Conservation (phyloP, 1,140 invertebrate genomes). For the Rhynchophorus ferrugineus region DNA sequence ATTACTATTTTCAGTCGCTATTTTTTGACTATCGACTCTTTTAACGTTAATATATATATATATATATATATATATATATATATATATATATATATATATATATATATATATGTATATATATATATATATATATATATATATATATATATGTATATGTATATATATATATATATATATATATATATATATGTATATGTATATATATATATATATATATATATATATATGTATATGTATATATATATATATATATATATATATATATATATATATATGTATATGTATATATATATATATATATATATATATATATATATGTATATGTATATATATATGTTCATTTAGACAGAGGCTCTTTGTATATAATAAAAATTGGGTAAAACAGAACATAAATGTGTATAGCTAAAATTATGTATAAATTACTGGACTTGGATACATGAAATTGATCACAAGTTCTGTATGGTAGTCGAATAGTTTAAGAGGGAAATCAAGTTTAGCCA, state of each 20-base stretch:
- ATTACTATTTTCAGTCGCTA: too few relatives aligned
- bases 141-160: constrained; percentile 3
- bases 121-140: constrained; percentile 6
- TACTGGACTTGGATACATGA: too few relatives aligned
- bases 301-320: constrained; percentile 4
- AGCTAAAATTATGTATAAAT: too few relatives aligned
- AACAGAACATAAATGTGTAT: too few relatives aligned
- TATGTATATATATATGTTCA: constrained; percentile 3
- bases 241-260: constrained; percentile 4
- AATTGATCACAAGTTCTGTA: too few relatives aligned
- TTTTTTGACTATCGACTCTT: too few relatives aligned
- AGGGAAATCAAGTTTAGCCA: too few relatives aligned
- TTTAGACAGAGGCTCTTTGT: too few relatives aligned
- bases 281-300: constrained; percentile 3
- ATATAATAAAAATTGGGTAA: too few relatives aligned
- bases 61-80: constrained; percentile 8
- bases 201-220: constrained; percentile 4
- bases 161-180: constrained; percentile 4
- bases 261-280: constrained; percentile 4
- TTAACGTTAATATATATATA: not conserved
- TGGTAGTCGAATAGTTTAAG: too few relatives aligned
- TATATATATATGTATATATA: constrained; percentile 11
- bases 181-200: constrained; percentile 2
- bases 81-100: constrained; percentile 11
- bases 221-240: not conserved